Percentiles rank a stretch among this genome's conserved stretches.
Evolutionary conservation across 1,140 invertebrate genomes (phyloP).

Genomic region (Hylyphantes graminicola): DNA sequence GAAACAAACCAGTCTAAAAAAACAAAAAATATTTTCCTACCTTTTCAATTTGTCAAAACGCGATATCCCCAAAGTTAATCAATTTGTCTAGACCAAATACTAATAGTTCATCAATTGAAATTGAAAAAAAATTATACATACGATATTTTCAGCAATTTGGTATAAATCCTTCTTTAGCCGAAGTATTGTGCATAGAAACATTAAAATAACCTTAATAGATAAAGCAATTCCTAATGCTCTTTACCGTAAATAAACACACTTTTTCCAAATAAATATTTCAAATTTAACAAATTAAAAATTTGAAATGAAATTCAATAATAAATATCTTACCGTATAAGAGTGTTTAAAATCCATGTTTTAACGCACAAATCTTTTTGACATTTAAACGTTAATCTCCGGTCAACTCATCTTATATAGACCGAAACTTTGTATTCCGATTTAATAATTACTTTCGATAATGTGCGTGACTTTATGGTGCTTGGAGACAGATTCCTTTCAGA

Average conservation of each 20-base stretch:
- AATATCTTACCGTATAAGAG: constrained; percentile 16
- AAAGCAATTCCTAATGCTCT: not conserved
- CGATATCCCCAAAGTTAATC: too few relatives aligned
- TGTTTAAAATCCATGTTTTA: constrained; percentile 17
- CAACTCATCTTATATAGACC: constrained; percentile 52
- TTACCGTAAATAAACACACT: not conserved
- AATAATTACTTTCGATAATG: constrained; percentile 32
- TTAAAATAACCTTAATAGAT: too few relatives aligned
- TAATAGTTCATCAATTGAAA: too few relatives aligned
- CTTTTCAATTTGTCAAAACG: too few relatives aligned
- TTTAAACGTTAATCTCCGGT: constrained; percentile 4
- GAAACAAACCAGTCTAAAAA: too few relatives aligned
- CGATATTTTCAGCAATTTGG: too few relatives aligned
- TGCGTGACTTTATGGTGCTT: constrained; percentile 45
- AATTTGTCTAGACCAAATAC: too few relatives aligned
- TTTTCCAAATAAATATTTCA: not conserved
- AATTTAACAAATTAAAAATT: not conserved
- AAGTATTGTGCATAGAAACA: not conserved
- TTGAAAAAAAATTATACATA: too few relatives aligned
- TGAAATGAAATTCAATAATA: not conserved
- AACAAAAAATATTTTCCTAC: too few relatives aligned
- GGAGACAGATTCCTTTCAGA: constrained; percentile 29
- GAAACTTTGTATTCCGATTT: constrained; percentile 20
- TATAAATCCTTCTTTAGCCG: too few relatives aligned
- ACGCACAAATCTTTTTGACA: constrained; percentile 12